These are phyloP conservation scores for Elmis aenea DNA, from an alignment of 2,888 invertebrate genomes.

Conservation along the genomic window DNA sequence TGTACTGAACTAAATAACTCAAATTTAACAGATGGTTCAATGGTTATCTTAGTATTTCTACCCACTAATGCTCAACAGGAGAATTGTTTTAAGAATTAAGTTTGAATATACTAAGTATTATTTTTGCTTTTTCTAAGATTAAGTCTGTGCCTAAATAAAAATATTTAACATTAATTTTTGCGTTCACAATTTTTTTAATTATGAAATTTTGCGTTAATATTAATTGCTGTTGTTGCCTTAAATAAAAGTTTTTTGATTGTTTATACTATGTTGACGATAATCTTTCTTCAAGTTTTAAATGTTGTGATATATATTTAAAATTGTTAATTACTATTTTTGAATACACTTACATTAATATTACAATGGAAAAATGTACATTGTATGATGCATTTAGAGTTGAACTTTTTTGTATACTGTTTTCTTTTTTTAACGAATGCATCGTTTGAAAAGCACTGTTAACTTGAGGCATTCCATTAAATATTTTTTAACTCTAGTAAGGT, in stretches of 20 bases:
- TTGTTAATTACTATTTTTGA: too few relatives aligned
- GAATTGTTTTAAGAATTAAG: conserved; percentile 10
- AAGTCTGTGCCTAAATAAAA: conserved; percentile 9
- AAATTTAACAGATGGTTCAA: conserved; percentile 14
- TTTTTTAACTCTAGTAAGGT: conserved; percentile 13
- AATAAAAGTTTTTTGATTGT: too few relatives aligned
- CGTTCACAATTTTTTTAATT: too few relatives aligned
- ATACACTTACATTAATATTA: conserved; percentile 9
- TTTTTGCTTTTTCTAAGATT: conserved; percentile 10
- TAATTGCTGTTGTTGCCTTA: too few relatives aligned
- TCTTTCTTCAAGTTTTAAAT: neutral
- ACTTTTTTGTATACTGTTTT: neutral
- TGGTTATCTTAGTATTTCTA: too few relatives aligned
- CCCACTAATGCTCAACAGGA: conserved; percentile 17
- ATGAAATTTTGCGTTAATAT: too few relatives aligned
- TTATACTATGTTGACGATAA: too few relatives aligned
- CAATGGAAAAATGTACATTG: conserved; percentile 5
- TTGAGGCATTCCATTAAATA: conserved; percentile 18
- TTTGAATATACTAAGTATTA: conserved; percentile 14
- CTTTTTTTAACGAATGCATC: neutral
- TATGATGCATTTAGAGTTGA: neutral
- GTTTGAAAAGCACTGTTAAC: conserved; percentile 13
- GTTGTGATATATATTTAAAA: too few relatives aligned
- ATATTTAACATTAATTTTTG: too few relatives aligned
- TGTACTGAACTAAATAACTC: conserved; percentile 12